phyloP scores from a whole-genome alignment of 2,888 invertebrate species.

The Drosophila mulleri region DNA sequence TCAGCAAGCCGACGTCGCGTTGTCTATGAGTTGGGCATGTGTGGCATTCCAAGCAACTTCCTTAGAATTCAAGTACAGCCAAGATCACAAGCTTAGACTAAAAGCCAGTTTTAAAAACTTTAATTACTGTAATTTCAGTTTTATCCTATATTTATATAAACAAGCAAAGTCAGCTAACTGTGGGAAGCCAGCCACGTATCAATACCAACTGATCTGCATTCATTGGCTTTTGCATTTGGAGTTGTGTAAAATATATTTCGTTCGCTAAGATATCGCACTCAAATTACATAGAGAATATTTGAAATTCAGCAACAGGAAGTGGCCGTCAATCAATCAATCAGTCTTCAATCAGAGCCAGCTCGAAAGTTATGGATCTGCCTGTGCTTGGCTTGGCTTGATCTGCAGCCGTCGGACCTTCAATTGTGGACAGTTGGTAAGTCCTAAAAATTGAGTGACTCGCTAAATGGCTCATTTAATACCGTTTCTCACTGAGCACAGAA shows the following conservation, averaged over 20 bases:
- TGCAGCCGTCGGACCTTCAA: conserved; percentile 15
- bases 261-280: conserved; percentile 1
- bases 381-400: not conserved
- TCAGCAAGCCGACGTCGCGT: conserved; percentile 4
- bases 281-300: conserved; percentile 2
- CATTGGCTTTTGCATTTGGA: not conserved
- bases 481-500: conserved; percentile 75
- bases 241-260: not conserved
- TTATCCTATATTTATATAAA: not conserved
- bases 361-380: conserved; percentile 25
- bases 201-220: conserved; percentile 1
- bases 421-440: conserved; percentile 59
- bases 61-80: conserved; percentile 3
- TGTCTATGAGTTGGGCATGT: conserved; percentile 2
- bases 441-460: conserved; percentile 72
- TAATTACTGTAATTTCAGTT: conserved; percentile 12
- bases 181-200: not conserved
- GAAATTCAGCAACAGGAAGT: conserved; percentile 31
- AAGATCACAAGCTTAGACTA: not conserved
- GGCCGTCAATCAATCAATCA: conserved; percentile 10
- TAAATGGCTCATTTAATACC: conserved; percentile 77
- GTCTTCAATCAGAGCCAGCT: conserved; percentile 39
- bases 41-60: conserved; percentile 26
- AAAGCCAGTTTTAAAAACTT: not conserved
- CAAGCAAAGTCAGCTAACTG: conserved; percentile 12